Percentiles rank a stretch among this genome's conserved stretches.
phyloP scores from a whole-genome alignment of 2,888 invertebrate genomes.

The Leptinotarsa juncta region DNA sequence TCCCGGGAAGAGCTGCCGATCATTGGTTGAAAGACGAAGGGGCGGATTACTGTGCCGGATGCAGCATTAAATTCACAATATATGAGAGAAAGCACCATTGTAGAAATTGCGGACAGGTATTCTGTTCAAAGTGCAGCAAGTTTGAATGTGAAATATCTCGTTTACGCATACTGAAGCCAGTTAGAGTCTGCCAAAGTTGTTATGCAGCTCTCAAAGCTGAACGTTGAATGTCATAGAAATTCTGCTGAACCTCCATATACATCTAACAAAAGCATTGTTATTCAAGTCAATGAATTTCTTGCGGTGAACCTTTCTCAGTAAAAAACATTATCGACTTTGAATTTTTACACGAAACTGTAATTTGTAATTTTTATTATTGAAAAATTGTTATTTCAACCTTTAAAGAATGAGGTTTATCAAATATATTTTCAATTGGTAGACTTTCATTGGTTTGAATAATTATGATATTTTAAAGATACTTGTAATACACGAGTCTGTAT shows the following conservation, averaged over 20 bases:
- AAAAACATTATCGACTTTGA: too few species aligned
- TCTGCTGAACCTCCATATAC: neutral
- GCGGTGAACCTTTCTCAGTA: neutral
- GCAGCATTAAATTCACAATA: conserved; percentile 88
- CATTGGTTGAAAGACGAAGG: conserved; percentile 98
- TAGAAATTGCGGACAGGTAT: conserved; percentile 95
- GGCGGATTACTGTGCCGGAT: conserved; percentile 90
- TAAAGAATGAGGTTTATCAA: too few species aligned
- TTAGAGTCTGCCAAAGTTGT: conserved; percentile 95
- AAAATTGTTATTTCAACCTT: too few species aligned
- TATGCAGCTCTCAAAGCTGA: conserved; percentile 71
- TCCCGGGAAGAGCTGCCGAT: conserved; percentile 89
- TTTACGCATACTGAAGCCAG: conserved; percentile 91
- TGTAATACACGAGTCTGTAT: conserved; percentile 36
- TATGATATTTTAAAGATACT: conserved; percentile 26
- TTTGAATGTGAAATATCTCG: conserved; percentile 97
- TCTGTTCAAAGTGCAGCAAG: conserved; percentile 96
- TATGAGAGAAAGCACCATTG: conserved; percentile 97
- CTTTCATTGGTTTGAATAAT: conserved; percentile 18
- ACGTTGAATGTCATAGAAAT: conserved; percentile 29
- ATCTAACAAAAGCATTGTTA: neutral
- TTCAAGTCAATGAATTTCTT: conserved; percentile 12
- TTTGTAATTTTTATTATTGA: too few species aligned
- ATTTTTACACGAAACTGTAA: too few species aligned
- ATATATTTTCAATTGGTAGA: neutral